Evolutionary conservation across 2,797 vertebrate species (phyloP).

Genomic region (Cirrhinus molitorella): DNA sequence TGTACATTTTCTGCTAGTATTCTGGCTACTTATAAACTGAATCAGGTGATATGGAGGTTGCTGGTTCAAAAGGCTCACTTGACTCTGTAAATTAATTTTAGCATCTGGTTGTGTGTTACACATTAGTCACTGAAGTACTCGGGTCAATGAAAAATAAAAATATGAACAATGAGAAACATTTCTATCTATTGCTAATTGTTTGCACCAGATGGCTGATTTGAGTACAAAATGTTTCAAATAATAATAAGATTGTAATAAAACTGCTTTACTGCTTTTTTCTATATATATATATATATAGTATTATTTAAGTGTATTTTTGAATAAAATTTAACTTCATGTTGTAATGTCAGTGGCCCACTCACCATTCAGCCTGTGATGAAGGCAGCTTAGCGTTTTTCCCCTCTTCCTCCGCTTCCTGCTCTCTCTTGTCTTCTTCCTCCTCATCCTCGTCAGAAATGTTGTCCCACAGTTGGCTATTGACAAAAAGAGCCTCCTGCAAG

Average conservation of each 20-base stretch:
- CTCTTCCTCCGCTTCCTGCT: slow-evolving; percentile 5
- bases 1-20: slow-evolving; percentile 29
- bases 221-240: too few species aligned
- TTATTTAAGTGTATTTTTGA: neutral
- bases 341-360: slow-evolving; percentile 25
- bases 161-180: neutral
- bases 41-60: slow-evolving; percentile 9
- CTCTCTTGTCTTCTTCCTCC: slow-evolving; percentile 32
- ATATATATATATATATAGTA: too few species aligned
- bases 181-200: too few species aligned
- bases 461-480: slow-evolving; percentile 78
- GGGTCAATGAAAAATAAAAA: slow-evolving; percentile 17
- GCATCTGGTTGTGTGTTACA: slow-evolving; percentile 25
- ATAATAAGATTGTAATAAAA: too few species aligned
- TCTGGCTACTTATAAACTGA: slow-evolving; percentile 34
- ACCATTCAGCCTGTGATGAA: slow-evolving; percentile 69
- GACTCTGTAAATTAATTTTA: slow-evolving; percentile 29
- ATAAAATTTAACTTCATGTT: neutral
- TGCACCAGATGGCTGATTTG: too few species aligned
- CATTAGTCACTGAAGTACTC: neutral
- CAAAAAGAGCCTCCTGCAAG: slow-evolving; percentile 77
- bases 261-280: too few species aligned
- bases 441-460: slow-evolving; percentile 66
- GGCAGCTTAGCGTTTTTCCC: slow-evolving; percentile 48
- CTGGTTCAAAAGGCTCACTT: slow-evolving; percentile 13